A percentile compares a stretch with the other conserved stretches of the same genome.
Evolutionary conservation across 2,888 invertebrate species (phyloP).

Genomic region (Muscina levida): DNA sequence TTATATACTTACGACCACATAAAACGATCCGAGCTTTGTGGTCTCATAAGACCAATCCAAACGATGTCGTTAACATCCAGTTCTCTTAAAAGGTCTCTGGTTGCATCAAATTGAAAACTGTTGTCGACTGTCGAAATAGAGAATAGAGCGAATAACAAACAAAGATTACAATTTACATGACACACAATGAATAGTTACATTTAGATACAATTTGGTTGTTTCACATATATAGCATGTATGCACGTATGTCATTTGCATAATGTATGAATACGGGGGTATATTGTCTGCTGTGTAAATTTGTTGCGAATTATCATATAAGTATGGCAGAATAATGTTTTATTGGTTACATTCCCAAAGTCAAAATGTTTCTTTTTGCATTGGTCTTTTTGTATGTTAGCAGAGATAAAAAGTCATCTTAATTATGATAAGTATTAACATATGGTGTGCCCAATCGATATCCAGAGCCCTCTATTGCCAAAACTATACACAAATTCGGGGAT

Average conservation of each 20-base stretch:
- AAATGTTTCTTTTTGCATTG: no score
- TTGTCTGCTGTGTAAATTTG: background rate
- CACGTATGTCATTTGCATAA: slow-evolving; percentile 24
- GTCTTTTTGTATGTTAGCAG: no score
- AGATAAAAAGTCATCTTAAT: no score
- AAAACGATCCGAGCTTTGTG: slow-evolving; percentile 86
- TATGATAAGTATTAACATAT: no score
- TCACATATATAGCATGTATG: no score
- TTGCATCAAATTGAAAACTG: slow-evolving; percentile 88
- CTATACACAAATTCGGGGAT: no score
- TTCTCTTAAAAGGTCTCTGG: slow-evolving; percentile 88
- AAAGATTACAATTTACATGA: background rate
- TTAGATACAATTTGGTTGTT: no score
- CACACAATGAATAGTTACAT: slow-evolving; percentile 29
- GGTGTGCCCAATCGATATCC: no score
- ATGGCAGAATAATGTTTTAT: no score
- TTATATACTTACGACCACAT: slow-evolving; percentile 87
- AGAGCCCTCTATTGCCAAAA: no score
- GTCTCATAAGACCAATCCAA: slow-evolving; percentile 89
- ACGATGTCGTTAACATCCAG: slow-evolving; percentile 88
- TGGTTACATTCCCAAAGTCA: no score
- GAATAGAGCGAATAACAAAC: slow-evolving; percentile 18
- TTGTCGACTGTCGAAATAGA: slow-evolving; percentile 84
- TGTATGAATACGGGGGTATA: background rate
- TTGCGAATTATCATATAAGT: no score